Evolutionary conservation across 2,888 invertebrate genomes (phyloP).

Genomic region (Teleogryllus oceanicus): DNA sequence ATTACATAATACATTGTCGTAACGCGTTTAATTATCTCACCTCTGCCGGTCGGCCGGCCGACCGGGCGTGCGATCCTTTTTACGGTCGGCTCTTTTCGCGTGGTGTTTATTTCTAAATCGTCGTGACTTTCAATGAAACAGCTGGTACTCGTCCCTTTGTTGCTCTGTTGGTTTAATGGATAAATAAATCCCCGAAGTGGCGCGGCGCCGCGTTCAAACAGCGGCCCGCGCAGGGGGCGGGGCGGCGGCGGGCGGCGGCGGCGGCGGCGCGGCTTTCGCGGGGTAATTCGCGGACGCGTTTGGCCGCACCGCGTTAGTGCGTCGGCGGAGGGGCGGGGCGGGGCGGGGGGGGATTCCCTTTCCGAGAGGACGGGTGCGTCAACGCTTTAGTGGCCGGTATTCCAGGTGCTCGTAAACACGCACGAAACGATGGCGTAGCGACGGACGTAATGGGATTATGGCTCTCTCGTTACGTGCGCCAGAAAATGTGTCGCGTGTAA

Average conservation of each 20-base stretch:
- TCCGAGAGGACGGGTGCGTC: no score
- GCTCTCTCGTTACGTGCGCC: no score
- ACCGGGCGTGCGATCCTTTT: not conserved
- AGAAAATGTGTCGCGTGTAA: no score
- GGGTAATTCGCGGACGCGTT: not conserved
- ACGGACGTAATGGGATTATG: no score
- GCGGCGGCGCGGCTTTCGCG: not conserved
- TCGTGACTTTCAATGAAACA: not conserved
- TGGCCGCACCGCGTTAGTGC: not conserved
- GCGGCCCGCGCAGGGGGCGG: not conserved
- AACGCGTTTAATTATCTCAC: slow-evolving; percentile 18
- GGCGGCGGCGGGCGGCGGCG: not conserved
- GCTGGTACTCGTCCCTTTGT: not conserved
- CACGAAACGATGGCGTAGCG: no score
- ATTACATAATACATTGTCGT: slow-evolving; percentile 6
- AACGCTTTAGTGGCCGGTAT: no score
- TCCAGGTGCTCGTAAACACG: no score
- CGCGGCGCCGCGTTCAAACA: not conserved
- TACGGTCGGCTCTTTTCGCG: not conserved
- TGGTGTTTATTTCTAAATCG: not conserved
- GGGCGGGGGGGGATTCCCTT: not conserved
- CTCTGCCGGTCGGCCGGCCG: not conserved
- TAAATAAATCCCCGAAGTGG: not conserved
- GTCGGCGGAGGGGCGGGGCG: not conserved
- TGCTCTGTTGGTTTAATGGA: not conserved